Evolutionary conservation across 2,797 vertebrate genomes (phyloP).

Genomic region (Micropoecilia bifurca): DNA sequence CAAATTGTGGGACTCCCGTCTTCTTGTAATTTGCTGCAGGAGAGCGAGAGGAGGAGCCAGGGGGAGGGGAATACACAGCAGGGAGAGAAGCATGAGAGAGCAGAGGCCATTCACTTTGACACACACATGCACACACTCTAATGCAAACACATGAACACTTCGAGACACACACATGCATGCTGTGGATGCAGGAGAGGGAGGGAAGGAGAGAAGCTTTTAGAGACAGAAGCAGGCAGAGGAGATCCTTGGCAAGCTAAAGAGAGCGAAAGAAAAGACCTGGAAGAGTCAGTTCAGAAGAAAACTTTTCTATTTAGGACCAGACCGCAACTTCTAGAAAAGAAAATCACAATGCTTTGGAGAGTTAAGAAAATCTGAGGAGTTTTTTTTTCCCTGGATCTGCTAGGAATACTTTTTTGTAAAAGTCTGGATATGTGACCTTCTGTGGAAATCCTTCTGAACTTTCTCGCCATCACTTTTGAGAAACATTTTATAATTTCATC

Average conservation of each 20-base stretch:
- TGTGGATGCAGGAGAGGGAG: conserved; percentile 59
- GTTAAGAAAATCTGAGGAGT: conserved; percentile 42
- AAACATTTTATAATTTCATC: conserved; percentile 16
- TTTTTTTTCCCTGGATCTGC: neutral
- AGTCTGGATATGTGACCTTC: conserved; percentile 68
- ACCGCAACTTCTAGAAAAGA: conserved; percentile 41
- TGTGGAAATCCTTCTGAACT: conserved; percentile 32
- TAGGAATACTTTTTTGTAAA: conserved; percentile 55
- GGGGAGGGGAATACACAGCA: conserved; percentile 76
- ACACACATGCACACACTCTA: conserved; percentile 50
- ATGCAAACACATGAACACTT: conserved; percentile 57
- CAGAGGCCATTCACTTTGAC: conserved; percentile 76
- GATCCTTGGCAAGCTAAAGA: conserved; percentile 48
- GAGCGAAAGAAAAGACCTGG: conserved; percentile 31
- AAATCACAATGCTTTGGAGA: conserved; percentile 59
- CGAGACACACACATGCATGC: conserved; percentile 56
- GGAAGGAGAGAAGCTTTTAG: conserved; percentile 42
- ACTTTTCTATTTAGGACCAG: conserved; percentile 47
- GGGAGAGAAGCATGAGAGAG: conserved; percentile 72
- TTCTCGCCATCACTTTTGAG: conserved; percentile 19
- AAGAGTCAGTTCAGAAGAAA: conserved; percentile 39
- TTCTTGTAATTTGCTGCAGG: conserved; percentile 77
- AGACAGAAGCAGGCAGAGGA: conserved; percentile 36
- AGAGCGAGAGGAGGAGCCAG: conserved; percentile 75
- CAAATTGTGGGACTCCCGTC: conserved; percentile 68